Base-by-base conservation (phyloP, 2,888 invertebrate genomes). In the Brachypalpus laphriformis region DNA sequence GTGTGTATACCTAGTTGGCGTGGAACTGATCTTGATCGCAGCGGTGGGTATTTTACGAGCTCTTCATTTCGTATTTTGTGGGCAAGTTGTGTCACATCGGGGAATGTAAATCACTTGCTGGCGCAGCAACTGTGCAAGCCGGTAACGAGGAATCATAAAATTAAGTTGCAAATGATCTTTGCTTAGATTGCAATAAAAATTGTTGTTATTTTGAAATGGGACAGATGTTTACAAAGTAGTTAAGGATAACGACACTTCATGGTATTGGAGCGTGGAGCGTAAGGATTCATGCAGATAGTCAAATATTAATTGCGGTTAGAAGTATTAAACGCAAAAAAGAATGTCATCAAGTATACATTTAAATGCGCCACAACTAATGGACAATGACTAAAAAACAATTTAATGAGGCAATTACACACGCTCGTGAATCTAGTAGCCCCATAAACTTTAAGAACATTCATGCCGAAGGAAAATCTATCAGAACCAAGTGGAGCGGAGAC, bases 111-210 rank as follows among this genome's bases (percentile, higher is more conserved):
- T 74, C 61, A 68, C 40, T 72, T 42, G 71, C 11, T 40, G 18
- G 6, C 20, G 25, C n/a, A n/a, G n/a, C 59, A 54, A 71, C 65
- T 59, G 66, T n/a, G 57, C 57, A 37, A 25, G 16, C 47, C 28
- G 45, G 47, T 61, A 78, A 70, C 54, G 40, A 63, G 63, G 5
- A 70, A 42, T 68, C 63, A 45, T 80, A 70, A 74, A 83, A 83
- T 74, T 63, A 70, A 74, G 68, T 78, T 72, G 54, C 54, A 83
- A 82, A 80, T 74, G 68, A 78, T 74, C 42, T 40, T 61, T 31
- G 57, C 71, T 71, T 9, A 59, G 66, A 72, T 66, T 54, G 66
- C 47, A 42, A 31, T 61, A 54, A 59, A 54, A 68, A 56, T 65
- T 66, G 49, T 45, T 56, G 18, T 14, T 61, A 49, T 61, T 59